Evolutionary conservation across 2,888 invertebrate species (phyloP).

Genomic region (Tenodera sinensis): DNA sequence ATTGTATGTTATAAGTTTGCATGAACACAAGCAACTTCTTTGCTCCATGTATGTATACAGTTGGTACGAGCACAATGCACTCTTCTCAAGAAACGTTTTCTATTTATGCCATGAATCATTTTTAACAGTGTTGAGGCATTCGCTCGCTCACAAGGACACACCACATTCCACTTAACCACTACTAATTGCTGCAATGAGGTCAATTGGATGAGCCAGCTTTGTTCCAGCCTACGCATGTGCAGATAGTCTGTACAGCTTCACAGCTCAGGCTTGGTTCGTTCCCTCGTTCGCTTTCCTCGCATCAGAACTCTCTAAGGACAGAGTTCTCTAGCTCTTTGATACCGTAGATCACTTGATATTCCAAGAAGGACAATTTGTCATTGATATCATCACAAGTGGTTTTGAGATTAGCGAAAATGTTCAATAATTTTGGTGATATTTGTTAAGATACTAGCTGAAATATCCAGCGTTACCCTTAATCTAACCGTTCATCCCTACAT

Average conservation of each 20-base stretch:
- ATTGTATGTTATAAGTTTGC: no score
- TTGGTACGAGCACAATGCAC: no score
- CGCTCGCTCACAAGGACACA: background rate
- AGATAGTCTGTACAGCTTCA: background rate
- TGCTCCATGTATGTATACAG: no score
- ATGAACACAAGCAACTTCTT: no score
- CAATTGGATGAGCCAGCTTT: background rate
- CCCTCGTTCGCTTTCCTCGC: background rate
- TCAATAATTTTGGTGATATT: no score
- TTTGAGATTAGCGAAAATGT: no score
- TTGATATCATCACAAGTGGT: no score
- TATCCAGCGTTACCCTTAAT: no score
- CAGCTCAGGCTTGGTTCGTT: background rate
- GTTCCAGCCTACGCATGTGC: background rate
- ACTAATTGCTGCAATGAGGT: background rate
- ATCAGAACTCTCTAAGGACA: background rate
- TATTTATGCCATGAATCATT: background rate
- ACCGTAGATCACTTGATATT: no score
- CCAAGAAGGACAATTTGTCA: no score
- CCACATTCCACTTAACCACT: background rate
- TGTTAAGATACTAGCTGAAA: no score
- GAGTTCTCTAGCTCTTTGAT: background rate
- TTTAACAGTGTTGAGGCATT: background rate
- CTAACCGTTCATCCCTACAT: no score
- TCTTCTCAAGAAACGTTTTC: background rate